These are phyloP conservation scores for Pomatostomus ruficeps DNA, from an alignment of 2,113 vertebrate species.

Conservation along the genomic window DNA sequence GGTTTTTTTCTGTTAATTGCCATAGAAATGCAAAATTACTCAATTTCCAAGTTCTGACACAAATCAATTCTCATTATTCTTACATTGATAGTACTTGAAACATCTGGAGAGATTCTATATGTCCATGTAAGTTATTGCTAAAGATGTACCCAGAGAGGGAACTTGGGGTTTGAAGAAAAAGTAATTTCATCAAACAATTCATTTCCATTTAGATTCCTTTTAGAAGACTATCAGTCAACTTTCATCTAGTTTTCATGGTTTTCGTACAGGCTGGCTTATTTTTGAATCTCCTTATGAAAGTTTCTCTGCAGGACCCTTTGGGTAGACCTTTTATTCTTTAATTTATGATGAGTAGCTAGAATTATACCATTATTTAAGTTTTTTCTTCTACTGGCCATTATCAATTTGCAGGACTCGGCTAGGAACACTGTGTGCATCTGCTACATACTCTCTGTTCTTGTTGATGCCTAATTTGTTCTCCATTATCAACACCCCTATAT, in stretches of 20 bases:
- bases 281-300: background rate
- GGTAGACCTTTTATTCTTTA: background rate
- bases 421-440: background rate
- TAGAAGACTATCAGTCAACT: background rate
- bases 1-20: background rate
- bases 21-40: background rate
- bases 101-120: background rate
- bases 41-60: background rate
- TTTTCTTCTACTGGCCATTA: background rate
- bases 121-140: background rate
- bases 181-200: background rate
- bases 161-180: background rate
- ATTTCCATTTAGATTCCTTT: background rate
- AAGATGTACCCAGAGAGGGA: background rate
- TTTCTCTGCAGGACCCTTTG: background rate
- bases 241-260: background rate
- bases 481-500: background rate
- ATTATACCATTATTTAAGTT: background rate
- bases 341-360: background rate
- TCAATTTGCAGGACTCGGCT: background rate
- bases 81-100: background rate
- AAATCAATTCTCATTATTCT: background rate
- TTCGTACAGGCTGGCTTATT: background rate
- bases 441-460: background rate
- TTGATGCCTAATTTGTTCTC: background rate